Evolutionary conservation across 1,140 invertebrate species (phyloP).

Genomic region (Drosophila sulfurigaster): DNA sequence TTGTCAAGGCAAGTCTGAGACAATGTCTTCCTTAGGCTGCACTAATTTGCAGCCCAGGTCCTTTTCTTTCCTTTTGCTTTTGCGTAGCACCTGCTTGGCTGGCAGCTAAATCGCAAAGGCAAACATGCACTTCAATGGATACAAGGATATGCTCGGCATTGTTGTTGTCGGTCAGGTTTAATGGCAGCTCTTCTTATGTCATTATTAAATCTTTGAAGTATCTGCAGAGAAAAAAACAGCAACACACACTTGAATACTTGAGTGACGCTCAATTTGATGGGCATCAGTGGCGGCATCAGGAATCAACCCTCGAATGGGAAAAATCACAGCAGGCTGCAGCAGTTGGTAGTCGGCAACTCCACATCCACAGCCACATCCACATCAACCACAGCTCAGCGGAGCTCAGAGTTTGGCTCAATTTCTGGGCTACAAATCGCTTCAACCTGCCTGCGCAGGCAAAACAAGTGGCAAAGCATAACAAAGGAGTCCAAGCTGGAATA

Average conservation of each 20-base stretch:
- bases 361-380: conserved; percentile 24
- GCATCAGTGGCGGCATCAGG: conserved; percentile 52
- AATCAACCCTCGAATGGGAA: conserved; percentile 66
- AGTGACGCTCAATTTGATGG: conserved; percentile 81
- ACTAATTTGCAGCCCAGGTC: conserved; percentile 60
- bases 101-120: conserved; percentile 58
- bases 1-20: conserved; percentile 13
- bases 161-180: conserved; percentile 49
- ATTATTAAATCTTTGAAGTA: conserved; percentile 82
- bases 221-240: conserved; percentile 57
- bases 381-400: conserved; percentile 40
- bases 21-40: conserved; percentile 40
- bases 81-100: conserved; percentile 53
- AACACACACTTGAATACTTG: conserved; percentile 77
- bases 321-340: conserved; percentile 72
- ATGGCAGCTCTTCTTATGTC: conserved; percentile 76
- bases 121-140: conserved; percentile 50
- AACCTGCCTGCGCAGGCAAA: conserved; percentile 47
- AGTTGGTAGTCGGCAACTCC: conserved; percentile 28
- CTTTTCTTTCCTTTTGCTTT: conserved; percentile 32
- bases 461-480: conserved; percentile 60
- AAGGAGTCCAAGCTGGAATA: conserved; percentile 70
- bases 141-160: background rate
- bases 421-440: conserved; percentile 57
- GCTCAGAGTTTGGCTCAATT: conserved; percentile 17